Base-by-base conservation (phyloP, 2,797 vertebrate genomes). In the Lithobates pipiens region DNA sequence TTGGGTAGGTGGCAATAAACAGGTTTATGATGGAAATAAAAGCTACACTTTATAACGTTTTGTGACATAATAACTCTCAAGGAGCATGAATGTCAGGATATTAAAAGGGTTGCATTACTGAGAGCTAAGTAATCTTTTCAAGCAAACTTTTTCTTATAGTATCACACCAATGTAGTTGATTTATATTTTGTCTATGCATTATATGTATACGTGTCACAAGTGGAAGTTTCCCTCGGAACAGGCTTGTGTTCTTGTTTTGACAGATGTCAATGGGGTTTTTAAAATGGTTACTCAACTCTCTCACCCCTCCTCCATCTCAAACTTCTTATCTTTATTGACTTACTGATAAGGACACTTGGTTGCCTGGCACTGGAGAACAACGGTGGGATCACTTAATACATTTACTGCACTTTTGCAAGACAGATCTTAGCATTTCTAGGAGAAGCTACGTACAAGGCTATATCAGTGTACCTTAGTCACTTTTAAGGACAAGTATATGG, bases 21-120 rank as follows among this genome's bases (percentile, higher is more conserved):
- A 88, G 92, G 92, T 95, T 95, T 95, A 95, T 93, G 93, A 94
- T 94, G 93, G 94, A 91, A 92, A 91, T 94, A 95, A 95, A 95
- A 85, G 82, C 90, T 91, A 90, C 92, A 90, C 88, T 89, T 89
- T 89, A 90, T 89, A 92, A 90, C 92, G 87, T 85, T 82, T 78
- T 92, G 81, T 88, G 89, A 88, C 89, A 87, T 93, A 94, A 94
- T 93, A 92, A 86, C 92, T 95, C 93, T 93, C 91, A 67, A 82
- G 87, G 84, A 92, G 89, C 77, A 92, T 93, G 93, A 93, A 89
- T 93, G 92, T 93, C 93, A 94, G 89, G 71, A 46, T 68, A 84
- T 39, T 79, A 44, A 63, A 71, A 73, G 39, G 54, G 34, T 25
- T 81, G 25, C 36, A 46, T 71, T 73, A 63, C 36, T 72, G 74